Percentiles rank a stretch among this genome's conserved stretches.
phyloP scores from a whole-genome alignment of 2,113 vertebrate genomes.

The Tupaia chinensis region DNA sequence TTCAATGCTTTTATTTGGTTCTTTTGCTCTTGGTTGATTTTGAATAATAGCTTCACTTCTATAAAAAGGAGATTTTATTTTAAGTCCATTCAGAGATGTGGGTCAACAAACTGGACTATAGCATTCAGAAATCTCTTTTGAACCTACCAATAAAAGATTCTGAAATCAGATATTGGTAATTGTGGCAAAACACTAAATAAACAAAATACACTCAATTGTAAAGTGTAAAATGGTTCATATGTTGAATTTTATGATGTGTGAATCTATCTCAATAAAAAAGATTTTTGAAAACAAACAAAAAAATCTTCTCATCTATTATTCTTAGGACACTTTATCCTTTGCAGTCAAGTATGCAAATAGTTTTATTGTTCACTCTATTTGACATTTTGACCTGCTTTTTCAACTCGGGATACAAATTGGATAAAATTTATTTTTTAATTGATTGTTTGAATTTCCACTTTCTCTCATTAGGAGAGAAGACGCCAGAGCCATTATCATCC shows the following conservation, averaged over 20 bases:
- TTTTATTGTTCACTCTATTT: background rate
- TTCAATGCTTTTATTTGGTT: background rate
- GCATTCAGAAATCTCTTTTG: slow-evolving; percentile 61
- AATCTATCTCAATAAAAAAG: no score
- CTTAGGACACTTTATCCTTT: background rate
- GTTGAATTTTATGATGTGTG: no score
- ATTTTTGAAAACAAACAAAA: no score
- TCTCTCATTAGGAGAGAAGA: background rate
- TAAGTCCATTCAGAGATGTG: slow-evolving; percentile 64
- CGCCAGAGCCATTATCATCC: background rate
- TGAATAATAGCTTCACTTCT: background rate
- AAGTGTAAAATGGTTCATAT: no score
- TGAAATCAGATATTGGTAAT: no score
- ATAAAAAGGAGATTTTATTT: slow-evolving; percentile 56
- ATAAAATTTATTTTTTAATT: slow-evolving; percentile 41
- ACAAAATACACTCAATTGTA: no score
- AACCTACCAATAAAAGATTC: slow-evolving; percentile 59
- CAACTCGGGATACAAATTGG: slow-evolving; percentile 1
- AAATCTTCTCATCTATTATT: slow-evolving; percentile 55
- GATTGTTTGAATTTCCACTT: background rate
- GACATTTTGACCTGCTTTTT: slow-evolving; percentile 4
- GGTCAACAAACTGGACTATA: slow-evolving; percentile 52
- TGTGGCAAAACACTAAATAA: no score
- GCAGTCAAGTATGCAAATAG: background rate
- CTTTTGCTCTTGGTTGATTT: background rate